phyloP scores from a whole-genome alignment of 2,113 vertebrate genomes.

The Sitta europaea region DNA sequence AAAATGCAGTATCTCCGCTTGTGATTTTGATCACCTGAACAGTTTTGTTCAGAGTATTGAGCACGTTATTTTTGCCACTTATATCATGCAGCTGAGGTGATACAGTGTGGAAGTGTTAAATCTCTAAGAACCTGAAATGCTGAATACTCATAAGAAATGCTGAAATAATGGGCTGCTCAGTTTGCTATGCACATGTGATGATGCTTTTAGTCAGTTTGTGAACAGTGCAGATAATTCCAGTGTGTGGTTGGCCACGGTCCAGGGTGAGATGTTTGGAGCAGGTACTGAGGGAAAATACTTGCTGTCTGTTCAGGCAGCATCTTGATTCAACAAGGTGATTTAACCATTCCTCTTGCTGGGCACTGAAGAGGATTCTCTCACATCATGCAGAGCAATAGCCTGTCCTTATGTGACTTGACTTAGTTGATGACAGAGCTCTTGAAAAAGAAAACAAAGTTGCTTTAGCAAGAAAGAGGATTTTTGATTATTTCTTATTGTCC shows the following conservation, averaged over 20 bases:
- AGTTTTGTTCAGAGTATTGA: not conserved
- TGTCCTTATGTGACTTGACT: not conserved
- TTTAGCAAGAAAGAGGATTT: not conserved
- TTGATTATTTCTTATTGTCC: not conserved
- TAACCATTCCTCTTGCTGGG: not conserved
- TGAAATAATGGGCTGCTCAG: not conserved
- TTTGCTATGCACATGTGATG: not conserved
- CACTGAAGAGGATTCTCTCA: not conserved
- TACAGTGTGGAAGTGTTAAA: not conserved
- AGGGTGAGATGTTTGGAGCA: not conserved
- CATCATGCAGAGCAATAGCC: not conserved
- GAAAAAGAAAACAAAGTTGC: not conserved
- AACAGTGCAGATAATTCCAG: not conserved
- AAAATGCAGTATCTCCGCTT: not conserved
- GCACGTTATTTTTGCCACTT: not conserved
- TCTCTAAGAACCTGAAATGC: not conserved
- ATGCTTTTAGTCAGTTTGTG: not conserved
- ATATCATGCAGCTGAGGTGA: not conserved
- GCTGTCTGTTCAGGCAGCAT: not conserved
- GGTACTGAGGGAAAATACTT: not conserved
- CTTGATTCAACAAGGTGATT: not conserved
- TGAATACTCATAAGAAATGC: not conserved
- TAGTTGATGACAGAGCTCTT: not conserved
- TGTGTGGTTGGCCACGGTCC: not conserved
- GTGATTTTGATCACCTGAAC: not conserved